Percentiles rank a stretch among this genome's conserved stretches.
phyloP scores from a whole-genome alignment of 1,140 invertebrate genomes.

The Ceratitis capitata region DNA sequence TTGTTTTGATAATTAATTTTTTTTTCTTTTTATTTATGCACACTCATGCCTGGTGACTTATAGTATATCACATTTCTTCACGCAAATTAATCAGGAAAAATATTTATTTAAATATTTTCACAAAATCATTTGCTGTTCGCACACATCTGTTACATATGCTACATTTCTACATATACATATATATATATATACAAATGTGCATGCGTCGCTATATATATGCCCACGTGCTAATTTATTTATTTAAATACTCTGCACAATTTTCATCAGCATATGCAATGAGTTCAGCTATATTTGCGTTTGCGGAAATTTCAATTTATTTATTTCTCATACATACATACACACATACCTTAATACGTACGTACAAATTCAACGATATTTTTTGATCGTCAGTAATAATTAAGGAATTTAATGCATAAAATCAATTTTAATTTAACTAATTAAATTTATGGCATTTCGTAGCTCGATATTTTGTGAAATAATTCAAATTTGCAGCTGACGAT shows the following conservation, averaged over 20 bases:
- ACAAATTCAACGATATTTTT: no score
- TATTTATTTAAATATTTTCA: not conserved
- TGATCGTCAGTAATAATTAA: no score
- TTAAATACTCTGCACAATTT: not conserved
- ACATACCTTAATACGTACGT: no score
- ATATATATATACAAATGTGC: not conserved
- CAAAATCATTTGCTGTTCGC: no score
- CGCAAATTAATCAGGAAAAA: not conserved
- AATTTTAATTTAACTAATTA: constrained; percentile 17
- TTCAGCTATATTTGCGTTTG: not conserved
- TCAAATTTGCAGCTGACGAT: not conserved
- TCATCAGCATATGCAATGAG: not conserved
- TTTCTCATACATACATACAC: no score
- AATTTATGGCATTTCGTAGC: not conserved
- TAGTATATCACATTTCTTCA: not conserved
- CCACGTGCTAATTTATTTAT: not conserved
- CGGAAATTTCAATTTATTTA: not conserved
- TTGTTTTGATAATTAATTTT: no score
- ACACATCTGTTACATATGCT: no score
- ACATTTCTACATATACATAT: not conserved
- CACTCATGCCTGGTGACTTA: not conserved
- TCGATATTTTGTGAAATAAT: not conserved
- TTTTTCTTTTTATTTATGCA: not conserved
- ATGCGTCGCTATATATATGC: not conserved
- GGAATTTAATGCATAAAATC: no score